phyloP scores from a whole-genome alignment of 2,797 vertebrate species.

The Hapalemur alaotrensis region DNA sequence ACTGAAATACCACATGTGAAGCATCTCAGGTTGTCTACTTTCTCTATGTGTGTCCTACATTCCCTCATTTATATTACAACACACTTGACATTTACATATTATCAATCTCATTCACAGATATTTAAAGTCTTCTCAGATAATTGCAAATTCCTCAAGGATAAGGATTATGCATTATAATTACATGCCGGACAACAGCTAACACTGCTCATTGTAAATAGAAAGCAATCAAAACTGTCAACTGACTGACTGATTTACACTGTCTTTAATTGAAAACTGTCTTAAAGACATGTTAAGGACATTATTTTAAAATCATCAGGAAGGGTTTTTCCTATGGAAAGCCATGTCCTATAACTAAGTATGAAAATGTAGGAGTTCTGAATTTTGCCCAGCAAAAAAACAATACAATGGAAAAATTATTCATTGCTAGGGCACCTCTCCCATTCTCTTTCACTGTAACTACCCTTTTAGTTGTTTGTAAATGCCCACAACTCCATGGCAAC shows the following conservation, averaged over 20 bases:
- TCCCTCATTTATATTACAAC: background rate
- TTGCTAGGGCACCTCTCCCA: background rate
- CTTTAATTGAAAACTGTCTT: background rate
- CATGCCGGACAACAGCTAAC: background rate
- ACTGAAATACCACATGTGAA: background rate
- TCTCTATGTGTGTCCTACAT: background rate
- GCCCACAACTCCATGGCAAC: background rate
- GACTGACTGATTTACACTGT: background rate
- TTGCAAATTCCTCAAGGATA: background rate
- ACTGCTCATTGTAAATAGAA: background rate
- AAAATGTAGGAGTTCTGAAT: background rate
- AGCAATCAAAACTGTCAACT: background rate
- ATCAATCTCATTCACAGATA: background rate
- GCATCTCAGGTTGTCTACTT: background rate
- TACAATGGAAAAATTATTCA: background rate
- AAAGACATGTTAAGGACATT: background rate
- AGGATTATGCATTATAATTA: background rate
- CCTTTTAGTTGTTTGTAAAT: background rate
- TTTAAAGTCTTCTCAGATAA: conserved; percentile 30
- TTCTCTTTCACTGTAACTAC: background rate
- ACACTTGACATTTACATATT: background rate
- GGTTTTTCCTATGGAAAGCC: background rate
- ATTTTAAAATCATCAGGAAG: background rate
- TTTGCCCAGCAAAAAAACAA: background rate
- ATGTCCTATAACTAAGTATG: background rate